Evolutionary conservation across 2,888 invertebrate species (phyloP).

Genomic region (Alviniconcha strummeri): DNA sequence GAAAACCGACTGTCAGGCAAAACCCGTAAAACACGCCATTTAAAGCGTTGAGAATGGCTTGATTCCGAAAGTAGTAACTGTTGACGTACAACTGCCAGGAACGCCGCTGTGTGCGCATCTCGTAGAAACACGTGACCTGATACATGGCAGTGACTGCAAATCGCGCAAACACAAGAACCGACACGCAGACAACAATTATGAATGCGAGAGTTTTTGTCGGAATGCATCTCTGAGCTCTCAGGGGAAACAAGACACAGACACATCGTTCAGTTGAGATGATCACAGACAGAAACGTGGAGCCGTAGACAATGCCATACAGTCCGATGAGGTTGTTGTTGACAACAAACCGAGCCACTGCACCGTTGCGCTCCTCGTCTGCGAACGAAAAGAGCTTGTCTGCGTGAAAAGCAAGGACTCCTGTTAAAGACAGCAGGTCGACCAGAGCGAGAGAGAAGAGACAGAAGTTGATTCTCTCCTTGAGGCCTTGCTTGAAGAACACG

Average conservation of each 20-base stretch:
- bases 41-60: not conserved
- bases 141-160: constrained; percentile 24
- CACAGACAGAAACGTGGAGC: not conserved
- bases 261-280: constrained; percentile 21
- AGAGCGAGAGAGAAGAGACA: too few species aligned
- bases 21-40: constrained; percentile 16
- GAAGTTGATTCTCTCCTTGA: too few species aligned
- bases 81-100: constrained; percentile 6
- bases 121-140: constrained; percentile 8
- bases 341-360: not conserved
- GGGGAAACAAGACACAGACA: constrained; percentile 20
- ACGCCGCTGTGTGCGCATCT: not conserved
- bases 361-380: too few species aligned
- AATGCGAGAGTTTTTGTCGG: not conserved
- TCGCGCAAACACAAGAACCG: not conserved
- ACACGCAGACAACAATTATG: not conserved
- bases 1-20: not conserved
- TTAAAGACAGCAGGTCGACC: too few species aligned
- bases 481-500: too few species aligned
- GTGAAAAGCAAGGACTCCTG: too few species aligned
- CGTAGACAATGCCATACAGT: constrained; percentile 22
- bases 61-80: not conserved
- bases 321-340: constrained; percentile 14
- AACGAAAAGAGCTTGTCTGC: too few species aligned
- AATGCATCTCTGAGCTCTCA: not conserved